These are phyloP conservation scores for Nomada fucata DNA, from an alignment of 2,888 invertebrate species.

Conservation along the genomic window DNA sequence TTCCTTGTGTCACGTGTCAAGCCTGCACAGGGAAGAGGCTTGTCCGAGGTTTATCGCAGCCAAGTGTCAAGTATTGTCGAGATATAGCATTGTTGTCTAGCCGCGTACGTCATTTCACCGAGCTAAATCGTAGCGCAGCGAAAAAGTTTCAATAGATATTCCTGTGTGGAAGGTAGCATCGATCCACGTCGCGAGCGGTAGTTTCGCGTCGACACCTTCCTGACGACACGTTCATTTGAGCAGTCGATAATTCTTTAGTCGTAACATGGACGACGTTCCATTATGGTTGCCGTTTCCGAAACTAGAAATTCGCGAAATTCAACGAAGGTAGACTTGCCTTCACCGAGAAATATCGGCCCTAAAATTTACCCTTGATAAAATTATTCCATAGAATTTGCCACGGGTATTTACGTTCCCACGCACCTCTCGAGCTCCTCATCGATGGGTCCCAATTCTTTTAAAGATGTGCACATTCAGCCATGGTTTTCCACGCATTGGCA, in stretches of 20 bases:
- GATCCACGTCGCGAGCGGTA: not conserved
- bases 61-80: conserved; percentile 32
- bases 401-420: too few relatives aligned
- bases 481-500: too few relatives aligned
- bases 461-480: too few relatives aligned
- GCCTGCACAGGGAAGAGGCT: not conserved
- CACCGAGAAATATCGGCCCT: too few relatives aligned
- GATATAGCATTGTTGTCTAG: conserved; percentile 10
- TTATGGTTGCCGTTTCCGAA: too few relatives aligned
- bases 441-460: too few relatives aligned
- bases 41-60: conserved; percentile 8
- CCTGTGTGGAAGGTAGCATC: conserved; percentile 12
- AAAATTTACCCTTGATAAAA: too few relatives aligned
- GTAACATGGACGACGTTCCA: not conserved
- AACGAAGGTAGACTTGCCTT: too few relatives aligned
- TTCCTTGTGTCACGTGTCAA: not conserved
- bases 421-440: too few relatives aligned
- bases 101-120: not conserved
- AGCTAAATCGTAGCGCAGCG: conserved; percentile 9
- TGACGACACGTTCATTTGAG: conserved; percentile 9
- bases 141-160: conserved; percentile 40
- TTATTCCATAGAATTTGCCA: too few relatives aligned
- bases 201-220: not conserved
- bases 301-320: too few relatives aligned
- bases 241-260: not conserved